phyloP scores from a whole-genome alignment of 1,140 invertebrate species.

The Magallana ariakensis region DNA sequence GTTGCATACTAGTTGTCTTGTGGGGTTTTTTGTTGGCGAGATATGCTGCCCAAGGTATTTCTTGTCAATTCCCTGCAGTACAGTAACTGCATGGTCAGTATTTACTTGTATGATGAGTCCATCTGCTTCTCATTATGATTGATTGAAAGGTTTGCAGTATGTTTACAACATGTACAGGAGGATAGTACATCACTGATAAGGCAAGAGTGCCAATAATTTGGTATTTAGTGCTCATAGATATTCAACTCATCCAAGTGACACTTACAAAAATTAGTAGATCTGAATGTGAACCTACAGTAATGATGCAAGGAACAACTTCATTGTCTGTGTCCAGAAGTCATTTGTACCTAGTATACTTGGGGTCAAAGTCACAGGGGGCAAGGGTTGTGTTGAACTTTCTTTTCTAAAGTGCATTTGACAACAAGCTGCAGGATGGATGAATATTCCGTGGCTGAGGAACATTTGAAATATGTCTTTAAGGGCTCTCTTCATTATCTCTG shows the following conservation, averaged over 20 bases:
- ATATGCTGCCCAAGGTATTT: too few relatives aligned
- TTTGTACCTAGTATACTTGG: too few relatives aligned
- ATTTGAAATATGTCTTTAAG: too few relatives aligned
- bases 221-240: constrained; percentile 12
- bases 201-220: not conserved
- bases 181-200: not conserved
- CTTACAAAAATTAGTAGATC: not conserved
- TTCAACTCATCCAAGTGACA: not conserved
- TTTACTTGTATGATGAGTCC: not conserved
- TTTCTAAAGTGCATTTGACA: too few relatives aligned
- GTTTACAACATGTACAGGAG: not conserved
- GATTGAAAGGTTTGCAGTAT: not conserved
- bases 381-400: too few relatives aligned
- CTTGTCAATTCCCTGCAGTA: not conserved
- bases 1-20: too few relatives aligned
- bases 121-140: constrained; percentile 22
- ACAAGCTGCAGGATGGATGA: too few relatives aligned
- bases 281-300: constrained; percentile 3
- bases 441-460: too few relatives aligned
- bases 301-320: not conserved
- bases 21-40: too few relatives aligned
- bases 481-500: too few relatives aligned
- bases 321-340: too few relatives aligned
- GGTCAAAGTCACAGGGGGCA: too few relatives aligned
- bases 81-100: not conserved